Evolutionary conservation across 35 echinoderm and acorn worm species (phyloP).

Genomic region (Apostichopus parvimensis): DNA sequence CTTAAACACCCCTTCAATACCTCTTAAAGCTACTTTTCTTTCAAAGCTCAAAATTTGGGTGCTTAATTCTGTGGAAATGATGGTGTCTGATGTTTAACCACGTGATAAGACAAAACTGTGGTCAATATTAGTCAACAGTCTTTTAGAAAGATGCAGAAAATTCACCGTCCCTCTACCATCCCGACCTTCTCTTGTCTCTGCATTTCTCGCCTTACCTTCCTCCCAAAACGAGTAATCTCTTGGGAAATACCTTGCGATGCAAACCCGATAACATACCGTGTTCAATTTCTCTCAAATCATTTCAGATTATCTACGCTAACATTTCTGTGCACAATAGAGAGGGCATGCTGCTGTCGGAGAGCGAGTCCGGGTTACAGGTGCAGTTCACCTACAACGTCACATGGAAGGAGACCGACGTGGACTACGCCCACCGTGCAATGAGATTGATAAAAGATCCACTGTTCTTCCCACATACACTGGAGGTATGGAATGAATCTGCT

Average conservation of each 20-base stretch:
- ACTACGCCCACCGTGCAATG: conserved; percentile 69
- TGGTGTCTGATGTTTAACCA: no score
- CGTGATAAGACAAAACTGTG: no score
- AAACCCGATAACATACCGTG: neutral
- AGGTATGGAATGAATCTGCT: conserved; percentile 56
- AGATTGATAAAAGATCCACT: conserved; percentile 67
- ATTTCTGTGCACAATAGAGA: conserved; percentile 74
- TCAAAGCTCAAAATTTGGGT: no score
- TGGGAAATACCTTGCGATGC: neutral
- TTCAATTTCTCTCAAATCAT: neutral
- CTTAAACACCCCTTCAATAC: no score
- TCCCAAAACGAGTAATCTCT: no score
- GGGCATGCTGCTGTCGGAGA: conserved; percentile 62
- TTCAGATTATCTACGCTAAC: conserved; percentile 91
- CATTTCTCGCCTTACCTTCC: no score
- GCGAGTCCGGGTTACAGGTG: conserved; percentile 65
- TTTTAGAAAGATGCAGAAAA: no score
- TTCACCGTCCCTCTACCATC: no score
- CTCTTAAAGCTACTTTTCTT: no score
- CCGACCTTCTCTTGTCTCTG: no score
- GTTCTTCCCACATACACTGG: conserved; percentile 95
- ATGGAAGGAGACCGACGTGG: conserved; percentile 79
- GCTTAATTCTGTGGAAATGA: no score
- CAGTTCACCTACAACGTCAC: conserved; percentile 90
- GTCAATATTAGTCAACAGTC: no score